These are phyloP conservation scores for Nematostella vectensis DNA, from an alignment of 92 coral and sea anemone species.

Conservation along the genomic window DNA sequence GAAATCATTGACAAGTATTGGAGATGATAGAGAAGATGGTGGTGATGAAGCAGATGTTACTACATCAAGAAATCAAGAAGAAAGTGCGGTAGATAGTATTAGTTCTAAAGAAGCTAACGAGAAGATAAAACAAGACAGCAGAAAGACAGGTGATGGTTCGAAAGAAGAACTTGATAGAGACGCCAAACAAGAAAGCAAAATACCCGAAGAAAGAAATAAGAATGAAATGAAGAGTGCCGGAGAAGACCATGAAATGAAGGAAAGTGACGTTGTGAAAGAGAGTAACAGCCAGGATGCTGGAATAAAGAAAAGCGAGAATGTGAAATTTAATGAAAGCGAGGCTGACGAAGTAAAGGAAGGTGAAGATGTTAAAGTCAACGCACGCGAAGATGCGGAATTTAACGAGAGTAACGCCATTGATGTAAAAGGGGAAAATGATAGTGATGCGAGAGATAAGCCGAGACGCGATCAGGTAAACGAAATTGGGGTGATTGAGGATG, in stretches of 20 bases:
- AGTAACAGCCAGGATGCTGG: conserved; percentile 1
- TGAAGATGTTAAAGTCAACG: background rate
- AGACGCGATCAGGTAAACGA: background rate
- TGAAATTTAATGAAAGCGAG: background rate
- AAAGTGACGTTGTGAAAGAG: background rate
- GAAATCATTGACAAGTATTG: no score
- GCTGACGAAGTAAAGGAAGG: background rate
- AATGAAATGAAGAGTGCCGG: background rate
- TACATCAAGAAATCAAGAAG: no score
- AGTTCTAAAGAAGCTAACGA: background rate
- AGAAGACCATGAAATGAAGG: background rate
- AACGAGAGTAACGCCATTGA: background rate
- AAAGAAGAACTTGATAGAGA: no score
- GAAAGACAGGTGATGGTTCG: no score
- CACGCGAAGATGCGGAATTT: background rate
- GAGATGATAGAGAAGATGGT: no score
- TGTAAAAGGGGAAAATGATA: background rate
- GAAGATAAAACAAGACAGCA: background rate
- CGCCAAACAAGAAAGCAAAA: background rate
- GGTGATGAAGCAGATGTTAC: conserved; percentile 1
- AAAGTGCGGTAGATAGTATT: no score
- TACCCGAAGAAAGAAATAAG: background rate
- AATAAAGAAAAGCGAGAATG: conserved; percentile 3
- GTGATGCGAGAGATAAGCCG: background rate
- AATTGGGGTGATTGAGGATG: no score